Evolutionary conservation across 2,888 invertebrate genomes (phyloP).

Genomic region (Macrostomum cliftonense): DNA sequence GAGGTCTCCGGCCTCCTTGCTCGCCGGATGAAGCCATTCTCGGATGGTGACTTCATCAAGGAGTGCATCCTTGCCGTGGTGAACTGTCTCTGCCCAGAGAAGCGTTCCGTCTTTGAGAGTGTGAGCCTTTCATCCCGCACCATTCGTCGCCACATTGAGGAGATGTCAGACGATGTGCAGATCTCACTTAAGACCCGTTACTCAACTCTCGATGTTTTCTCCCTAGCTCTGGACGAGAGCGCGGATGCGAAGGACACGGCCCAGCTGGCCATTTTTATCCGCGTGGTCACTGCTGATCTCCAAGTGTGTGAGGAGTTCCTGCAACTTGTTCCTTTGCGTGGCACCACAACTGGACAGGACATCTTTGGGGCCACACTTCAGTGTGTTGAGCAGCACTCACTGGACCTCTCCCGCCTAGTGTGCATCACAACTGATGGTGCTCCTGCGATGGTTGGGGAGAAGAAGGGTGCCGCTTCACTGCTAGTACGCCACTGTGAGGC

Average conservation of each 20-base stretch:
- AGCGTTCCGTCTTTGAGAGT: background rate
- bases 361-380: constrained; percentile 1
- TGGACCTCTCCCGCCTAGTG: background rate
- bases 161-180: background rate
- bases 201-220: background rate
- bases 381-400: background rate
- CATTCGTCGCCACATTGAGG: background rate
- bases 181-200: background rate
- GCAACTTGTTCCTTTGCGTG: constrained; percentile 1
- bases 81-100: background rate
- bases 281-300: constrained; percentile 10
- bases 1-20: no score
- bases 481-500: background rate
- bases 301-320: constrained; percentile 12
- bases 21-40: no score
- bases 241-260: constrained; percentile 12
- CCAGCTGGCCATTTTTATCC: constrained; percentile 12
- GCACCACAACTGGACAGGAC: constrained; percentile 9
- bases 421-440: background rate
- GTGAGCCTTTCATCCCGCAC: background rate
- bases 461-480: background rate
- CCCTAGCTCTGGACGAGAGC: constrained; percentile 13
- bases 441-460: background rate
- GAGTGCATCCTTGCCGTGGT: background rate
- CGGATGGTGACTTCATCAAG: no score